A percentile compares a stretch with the other conserved stretches of the same genome.
These are phyloP conservation scores for Caranx melampygus DNA, from an alignment of 2,113 vertebrate genomes.

Conservation along the genomic window DNA sequence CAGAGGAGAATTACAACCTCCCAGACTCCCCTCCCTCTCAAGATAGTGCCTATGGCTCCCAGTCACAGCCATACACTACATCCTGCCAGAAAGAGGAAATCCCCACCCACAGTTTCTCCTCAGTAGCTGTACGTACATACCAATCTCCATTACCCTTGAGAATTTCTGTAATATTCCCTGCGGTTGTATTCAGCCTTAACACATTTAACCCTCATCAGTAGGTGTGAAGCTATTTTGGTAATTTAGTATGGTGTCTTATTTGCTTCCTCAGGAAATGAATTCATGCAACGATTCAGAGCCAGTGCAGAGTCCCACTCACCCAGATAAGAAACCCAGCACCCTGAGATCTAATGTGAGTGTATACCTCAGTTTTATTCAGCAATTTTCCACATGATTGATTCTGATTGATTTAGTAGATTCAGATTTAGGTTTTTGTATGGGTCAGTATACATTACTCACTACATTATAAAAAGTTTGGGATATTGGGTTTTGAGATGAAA, in stretches of 20 bases:
- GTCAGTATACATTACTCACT: too few relatives aligned
- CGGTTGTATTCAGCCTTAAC: neutral
- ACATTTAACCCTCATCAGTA: neutral
- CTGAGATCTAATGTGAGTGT: slow-evolving; percentile 71
- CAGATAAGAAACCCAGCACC: slow-evolving; percentile 15
- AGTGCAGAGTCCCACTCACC: slow-evolving; percentile 21
- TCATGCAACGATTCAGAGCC: slow-evolving; percentile 36
- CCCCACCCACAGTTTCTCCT: neutral
- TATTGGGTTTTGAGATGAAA: too few relatives aligned
- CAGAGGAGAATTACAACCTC: slow-evolving; percentile 6
- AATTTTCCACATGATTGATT: too few relatives aligned
- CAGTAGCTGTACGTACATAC: slow-evolving; percentile 48
- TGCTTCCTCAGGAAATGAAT: slow-evolving; percentile 55
- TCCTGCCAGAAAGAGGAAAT: slow-evolving; percentile 37
- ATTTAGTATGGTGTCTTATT: neutral
- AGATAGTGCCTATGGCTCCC: slow-evolving; percentile 83
- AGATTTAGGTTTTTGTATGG: too few relatives aligned
- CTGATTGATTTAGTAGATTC: too few relatives aligned
- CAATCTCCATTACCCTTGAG: neutral
- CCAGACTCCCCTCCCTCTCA: slow-evolving; percentile 65
- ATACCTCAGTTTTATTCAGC: too few relatives aligned
- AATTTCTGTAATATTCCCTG: neutral
- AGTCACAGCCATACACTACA: slow-evolving; percentile 58
- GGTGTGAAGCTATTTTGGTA: neutral
- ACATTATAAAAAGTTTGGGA: too few relatives aligned